A percentile compares a stretch with the other conserved stretches of the same genome.
Evolutionary conservation across 2,888 invertebrate species (phyloP).

Genomic region (Sarcophaga rosellei): DNA sequence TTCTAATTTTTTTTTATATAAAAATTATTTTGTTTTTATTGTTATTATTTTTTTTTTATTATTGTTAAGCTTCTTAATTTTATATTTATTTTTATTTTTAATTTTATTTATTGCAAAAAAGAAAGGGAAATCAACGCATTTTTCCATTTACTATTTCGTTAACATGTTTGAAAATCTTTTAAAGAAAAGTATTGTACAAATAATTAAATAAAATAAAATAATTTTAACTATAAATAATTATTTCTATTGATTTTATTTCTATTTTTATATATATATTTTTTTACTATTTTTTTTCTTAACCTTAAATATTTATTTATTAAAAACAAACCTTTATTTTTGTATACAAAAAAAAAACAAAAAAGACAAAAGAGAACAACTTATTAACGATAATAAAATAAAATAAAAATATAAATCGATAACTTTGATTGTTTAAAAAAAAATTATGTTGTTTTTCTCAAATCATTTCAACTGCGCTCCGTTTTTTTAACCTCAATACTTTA

Average conservation of each 20-base stretch:
- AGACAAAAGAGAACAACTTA: slow-evolving; percentile 34
- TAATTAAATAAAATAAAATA: not conserved
- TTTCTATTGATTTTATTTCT: slow-evolving; percentile 11
- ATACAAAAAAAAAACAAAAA: slow-evolving; percentile 26
- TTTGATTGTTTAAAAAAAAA: slow-evolving; percentile 49
- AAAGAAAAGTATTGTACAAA: slow-evolving; percentile 47
- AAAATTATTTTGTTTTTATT: slow-evolving; percentile 8
- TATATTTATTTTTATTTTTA: slow-evolving; percentile 16
- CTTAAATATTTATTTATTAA: slow-evolving; percentile 33
- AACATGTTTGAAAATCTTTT: not conserved
- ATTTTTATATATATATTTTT: slow-evolving; percentile 1
- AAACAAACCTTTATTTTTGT: slow-evolving; percentile 59
- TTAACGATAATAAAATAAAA: slow-evolving; percentile 58
- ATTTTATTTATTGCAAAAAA: slow-evolving; percentile 2
- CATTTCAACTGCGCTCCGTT: not conserved
- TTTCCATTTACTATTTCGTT: slow-evolving; percentile 17
- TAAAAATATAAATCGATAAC: slow-evolving; percentile 67
- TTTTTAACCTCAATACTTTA: slow-evolving; percentile 70
- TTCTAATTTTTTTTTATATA: slow-evolving; percentile 24
- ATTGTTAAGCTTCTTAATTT: slow-evolving; percentile 8
- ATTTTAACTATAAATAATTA: not conserved
- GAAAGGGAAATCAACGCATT: not conserved
- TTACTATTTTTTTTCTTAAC: slow-evolving; percentile 19
- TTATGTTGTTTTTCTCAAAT: slow-evolving; percentile 45
- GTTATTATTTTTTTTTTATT: slow-evolving; percentile 23